Conservation (phyloP, 2,797 vertebrate species). For the Manis crassicaudata region DNA sequence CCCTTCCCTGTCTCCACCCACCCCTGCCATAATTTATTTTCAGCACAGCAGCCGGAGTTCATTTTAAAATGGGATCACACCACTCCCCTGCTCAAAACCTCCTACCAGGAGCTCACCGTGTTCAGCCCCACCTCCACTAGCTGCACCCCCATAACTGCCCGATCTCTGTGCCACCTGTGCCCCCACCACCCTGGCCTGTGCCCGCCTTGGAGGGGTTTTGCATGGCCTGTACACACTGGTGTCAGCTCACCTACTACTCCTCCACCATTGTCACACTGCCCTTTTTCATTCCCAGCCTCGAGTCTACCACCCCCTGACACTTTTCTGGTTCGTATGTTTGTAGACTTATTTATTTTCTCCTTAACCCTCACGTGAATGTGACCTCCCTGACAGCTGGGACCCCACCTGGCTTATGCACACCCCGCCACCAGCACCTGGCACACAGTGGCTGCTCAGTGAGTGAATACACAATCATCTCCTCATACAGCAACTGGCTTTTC, state of each 20-base stretch:
- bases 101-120: background rate
- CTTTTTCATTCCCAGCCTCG: background rate
- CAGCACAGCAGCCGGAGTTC: background rate
- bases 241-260: background rate
- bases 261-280: background rate
- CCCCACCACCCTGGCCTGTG: accelerated
- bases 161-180: background rate
- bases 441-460: background rate
- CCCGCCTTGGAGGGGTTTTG: no score
- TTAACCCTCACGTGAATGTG: no score
- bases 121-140: background rate
- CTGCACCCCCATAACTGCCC: background rate
- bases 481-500: background rate
- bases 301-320: background rate
- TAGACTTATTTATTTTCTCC: background rate
- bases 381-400: background rate
- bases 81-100: background rate
- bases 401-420: no score
- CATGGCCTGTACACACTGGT: background rate
- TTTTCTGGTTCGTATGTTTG: background rate
- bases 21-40: background rate
- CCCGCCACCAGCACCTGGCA: background rate
- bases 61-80: background rate
- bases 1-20: background rate
- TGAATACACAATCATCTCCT: background rate